Evolutionary conservation across 1,140 invertebrate genomes (phyloP), one percentile per base, ranked within the genome.

Genomic region (Oreohelix idahoensis): DNA sequence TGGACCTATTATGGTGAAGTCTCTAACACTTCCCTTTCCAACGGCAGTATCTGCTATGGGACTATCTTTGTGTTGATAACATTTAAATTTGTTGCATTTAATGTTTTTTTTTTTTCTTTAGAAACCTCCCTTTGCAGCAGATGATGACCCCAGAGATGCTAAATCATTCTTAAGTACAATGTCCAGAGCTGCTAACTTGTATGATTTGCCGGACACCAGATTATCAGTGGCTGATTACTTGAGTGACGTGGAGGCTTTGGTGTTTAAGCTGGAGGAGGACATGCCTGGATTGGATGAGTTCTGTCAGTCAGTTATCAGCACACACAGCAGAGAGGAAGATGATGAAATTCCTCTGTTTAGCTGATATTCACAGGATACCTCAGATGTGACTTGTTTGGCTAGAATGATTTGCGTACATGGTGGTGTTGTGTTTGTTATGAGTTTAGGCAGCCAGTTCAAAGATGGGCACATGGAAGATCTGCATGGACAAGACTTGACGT

Each of bases 221-320:
- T 11, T 82, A n/a, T 53, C 80, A 51, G 80, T 82, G 42, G 49
- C 49, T 15, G 70, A 82, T 35, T 82, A 82, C 35, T 49, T 82
- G 45, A 53, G 36, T 73, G 80, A 82, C 51, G 80, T 82, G 35
- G 80, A 63, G 26, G 70, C 58, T 8, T 38, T 82, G 32, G 80
- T 82, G 13, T 70, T 26, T 20, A 73, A 32, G 36, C 29, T 75
- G 42, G 80, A 82, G 71, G 80, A 82, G 35, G 80, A 82, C 35
- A 82, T 82, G 80, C 80, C 80, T 1, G 51, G 42, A 11, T 32
- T 82, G 51, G 80, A 82, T 39, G 80, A 82, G n/a, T 82, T 82
- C n/a, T 82, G 80, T 82, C 69, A 82, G 70, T 82, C 80, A 13
- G 80, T 82, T 36, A 82, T 82, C 35, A 75, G 73, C 49, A 20